Evolutionary conservation across 2,888 invertebrate genomes (phyloP).

Genomic region (Leucophenga montana): DNA sequence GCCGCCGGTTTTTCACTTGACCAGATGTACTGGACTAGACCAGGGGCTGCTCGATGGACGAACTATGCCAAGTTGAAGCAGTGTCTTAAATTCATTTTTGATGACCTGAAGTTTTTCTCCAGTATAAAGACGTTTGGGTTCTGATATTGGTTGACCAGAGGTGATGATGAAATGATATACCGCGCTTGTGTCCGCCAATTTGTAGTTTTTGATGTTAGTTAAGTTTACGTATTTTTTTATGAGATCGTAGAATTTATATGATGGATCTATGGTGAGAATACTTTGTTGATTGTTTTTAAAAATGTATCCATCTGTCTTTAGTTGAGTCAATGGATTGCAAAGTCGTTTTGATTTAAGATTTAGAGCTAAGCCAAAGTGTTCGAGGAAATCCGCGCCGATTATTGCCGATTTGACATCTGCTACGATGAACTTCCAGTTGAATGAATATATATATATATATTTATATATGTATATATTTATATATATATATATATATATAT

Average conservation of each 20-base stretch:
- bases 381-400: slow-evolving; percentile 5
- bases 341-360: neutral
- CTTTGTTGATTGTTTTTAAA: neutral
- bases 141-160: no score
- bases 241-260: no score
- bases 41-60: no score
- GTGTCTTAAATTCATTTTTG: neutral
- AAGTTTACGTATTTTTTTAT: neutral
- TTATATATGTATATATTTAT: no score
- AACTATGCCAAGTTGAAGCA: neutral
- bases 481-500: no score
- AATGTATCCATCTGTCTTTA: neutral
- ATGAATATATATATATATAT: no score
- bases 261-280: neutral
- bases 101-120: slow-evolving; percentile 1
- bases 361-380: neutral
- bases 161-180: no score
- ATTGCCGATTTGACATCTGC: slow-evolving; percentile 8
- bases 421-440: slow-evolving; percentile 36
- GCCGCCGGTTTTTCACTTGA: slow-evolving; percentile 1
- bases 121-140: no score
- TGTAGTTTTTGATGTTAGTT: neutral
- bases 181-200: neutral
- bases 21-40: slow-evolving; percentile 14
- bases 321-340: no score